Evolutionary conservation across 2,113 vertebrate genomes (phyloP).

Genomic region (Acrocephalus arundinaceus): DNA sequence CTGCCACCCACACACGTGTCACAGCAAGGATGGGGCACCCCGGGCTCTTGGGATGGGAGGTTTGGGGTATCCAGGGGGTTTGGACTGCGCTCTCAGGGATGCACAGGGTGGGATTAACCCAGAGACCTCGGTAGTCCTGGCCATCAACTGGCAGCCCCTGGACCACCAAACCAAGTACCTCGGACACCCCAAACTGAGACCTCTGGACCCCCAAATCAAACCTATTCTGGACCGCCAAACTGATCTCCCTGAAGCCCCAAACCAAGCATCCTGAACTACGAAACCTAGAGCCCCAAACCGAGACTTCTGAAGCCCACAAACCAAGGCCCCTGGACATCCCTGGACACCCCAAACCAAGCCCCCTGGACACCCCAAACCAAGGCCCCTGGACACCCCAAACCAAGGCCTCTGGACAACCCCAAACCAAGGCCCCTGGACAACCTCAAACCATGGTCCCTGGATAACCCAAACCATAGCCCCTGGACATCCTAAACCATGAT

Average conservation of each 20-base stretch:
- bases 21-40: not conserved
- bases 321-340: not conserved
- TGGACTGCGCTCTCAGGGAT: not conserved
- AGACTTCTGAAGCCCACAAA: not conserved
- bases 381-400: too few species aligned
- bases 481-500: too few species aligned
- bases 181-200: not conserved
- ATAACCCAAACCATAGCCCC: too few species aligned
- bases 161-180: not conserved
- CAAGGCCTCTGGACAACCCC: too few species aligned
- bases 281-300: not conserved
- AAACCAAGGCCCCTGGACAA: too few species aligned
- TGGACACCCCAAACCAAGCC: not conserved
- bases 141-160: not conserved
- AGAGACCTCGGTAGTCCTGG: not conserved
- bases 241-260: too few species aligned
- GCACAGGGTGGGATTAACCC: not conserved
- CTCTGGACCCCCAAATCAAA: not conserved
- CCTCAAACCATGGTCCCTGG: too few species aligned
- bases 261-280: not conserved
- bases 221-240: not conserved
- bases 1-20: slow-evolving; percentile 56
- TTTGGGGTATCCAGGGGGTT: not conserved
- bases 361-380: not conserved
- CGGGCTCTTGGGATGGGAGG: not conserved